Base-by-base conservation (phyloP, 2,888 invertebrate species). In the Halictus ligatus region DNA sequence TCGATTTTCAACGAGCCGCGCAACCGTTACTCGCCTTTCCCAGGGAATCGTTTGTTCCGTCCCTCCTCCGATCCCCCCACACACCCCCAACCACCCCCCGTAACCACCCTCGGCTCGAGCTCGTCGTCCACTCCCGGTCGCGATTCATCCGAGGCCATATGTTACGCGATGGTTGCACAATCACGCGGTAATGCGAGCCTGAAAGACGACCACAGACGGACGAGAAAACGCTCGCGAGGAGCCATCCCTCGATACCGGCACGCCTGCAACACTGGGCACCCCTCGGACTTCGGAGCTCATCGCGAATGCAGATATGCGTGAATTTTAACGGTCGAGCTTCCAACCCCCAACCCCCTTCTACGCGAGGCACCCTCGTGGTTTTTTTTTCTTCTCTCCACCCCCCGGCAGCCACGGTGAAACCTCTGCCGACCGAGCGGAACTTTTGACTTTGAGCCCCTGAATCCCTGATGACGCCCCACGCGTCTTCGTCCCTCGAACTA, bases 1-100 rank as follows among this genome's bases (percentile, higher is more conserved):
- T 75, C 81, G 86, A 86, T 81, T 85, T 76, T 84, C 85, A 84
- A 80, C 77, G 78, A 81, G 77, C 50, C 58, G 73, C 73, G 76
- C 60, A 78, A 82, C 58, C 81, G 78, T 76, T 72, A 64, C 79
- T 84, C 43, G 80, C 75, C 72, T 58, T 75, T 69, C 72, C 72
- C 18, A 25, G 48, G 50, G 72, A 78, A 81, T 85, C 77, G 74
- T 78, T 85, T 78, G 85, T 75, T 80, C 69, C 69, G 58, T 46
- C 74, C 58, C 54, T 58, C n/a, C 58, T 58, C n/a, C 58, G 58
- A 58, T 12, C n/a, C 58, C 4, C 2, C 18, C 18, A n/a, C n/a
- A n/a, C n/a, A n/a, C n/a, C n/a, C n/a, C n/a, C n/a, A n/a, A n/a
- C 18, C 50, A 6, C 18, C 6, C 25, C 13, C 15, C 25, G 35